These are phyloP conservation scores for Rhinogobio ventralis DNA, from an alignment of 2,797 vertebrate genomes.

Conservation along the genomic window DNA sequence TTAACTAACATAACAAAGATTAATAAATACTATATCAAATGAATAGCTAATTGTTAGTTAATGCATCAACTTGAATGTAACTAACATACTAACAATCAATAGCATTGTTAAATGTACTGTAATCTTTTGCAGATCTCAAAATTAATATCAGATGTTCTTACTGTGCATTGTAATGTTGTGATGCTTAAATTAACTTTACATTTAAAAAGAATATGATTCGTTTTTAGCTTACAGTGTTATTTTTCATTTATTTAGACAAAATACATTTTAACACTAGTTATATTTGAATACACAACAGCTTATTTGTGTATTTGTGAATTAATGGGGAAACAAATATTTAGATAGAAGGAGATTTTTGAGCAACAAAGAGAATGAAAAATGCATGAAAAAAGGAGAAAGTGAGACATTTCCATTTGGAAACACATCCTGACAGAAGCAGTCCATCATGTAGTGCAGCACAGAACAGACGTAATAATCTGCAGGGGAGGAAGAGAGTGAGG, in stretches of 20 bases:
- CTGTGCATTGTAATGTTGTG: not conserved
- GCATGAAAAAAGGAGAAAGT: constrained; percentile 24
- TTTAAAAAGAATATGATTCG: not conserved
- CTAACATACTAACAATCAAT: not conserved
- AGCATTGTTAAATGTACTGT: not conserved
- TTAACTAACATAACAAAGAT: not conserved
- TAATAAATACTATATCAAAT: not conserved
- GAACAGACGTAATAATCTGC: constrained; percentile 18
- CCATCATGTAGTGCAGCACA: constrained; percentile 39
- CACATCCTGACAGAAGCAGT: constrained; percentile 37
- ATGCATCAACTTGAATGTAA: not conserved
- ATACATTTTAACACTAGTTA: not conserved
- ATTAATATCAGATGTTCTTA: not conserved
- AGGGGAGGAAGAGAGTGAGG: constrained; percentile 16
- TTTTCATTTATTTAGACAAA: not conserved
- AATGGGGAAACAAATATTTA: not conserved
- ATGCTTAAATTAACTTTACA: not conserved
- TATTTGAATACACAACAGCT: not conserved
- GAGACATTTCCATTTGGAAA: constrained; percentile 38
- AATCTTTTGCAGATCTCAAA: not conserved
- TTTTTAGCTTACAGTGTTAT: not conserved
- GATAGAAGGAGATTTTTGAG: not conserved
- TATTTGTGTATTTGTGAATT: not conserved
- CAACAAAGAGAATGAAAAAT: constrained; percentile 20
- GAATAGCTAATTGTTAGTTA: not conserved